phyloP scores from a whole-genome alignment of 2,888 invertebrate species.

The Hypena proboscidalis region DNA sequence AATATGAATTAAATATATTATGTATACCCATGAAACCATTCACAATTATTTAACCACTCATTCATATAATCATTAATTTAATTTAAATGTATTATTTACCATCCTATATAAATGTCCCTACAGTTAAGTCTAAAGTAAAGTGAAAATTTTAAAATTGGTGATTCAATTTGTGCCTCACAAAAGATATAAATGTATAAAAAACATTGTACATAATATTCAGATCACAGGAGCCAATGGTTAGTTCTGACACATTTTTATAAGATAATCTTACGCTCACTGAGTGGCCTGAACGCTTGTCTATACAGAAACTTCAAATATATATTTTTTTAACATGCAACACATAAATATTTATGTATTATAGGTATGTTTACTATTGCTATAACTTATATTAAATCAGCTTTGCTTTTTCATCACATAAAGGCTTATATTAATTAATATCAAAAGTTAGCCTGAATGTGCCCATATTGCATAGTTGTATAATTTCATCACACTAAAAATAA shows the following conservation, averaged over 20 bases:
- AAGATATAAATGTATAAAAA: slow-evolving; percentile 37
- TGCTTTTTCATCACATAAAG: neutral
- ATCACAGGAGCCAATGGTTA: slow-evolving; percentile 32
- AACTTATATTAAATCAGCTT: slow-evolving; percentile 5
- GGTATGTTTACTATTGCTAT: too few species aligned
- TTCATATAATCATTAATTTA: slow-evolving; percentile 3
- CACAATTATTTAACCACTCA: slow-evolving; percentile 1
- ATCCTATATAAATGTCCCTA: slow-evolving; percentile 43
- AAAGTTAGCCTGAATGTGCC: too few species aligned
- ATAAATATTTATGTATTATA: slow-evolving; percentile 3
- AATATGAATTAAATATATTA: too few species aligned
- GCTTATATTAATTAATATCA: slow-evolving; percentile 1
- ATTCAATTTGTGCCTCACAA: slow-evolving; percentile 55
- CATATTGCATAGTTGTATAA: too few species aligned
- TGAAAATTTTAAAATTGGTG: slow-evolving; percentile 41
- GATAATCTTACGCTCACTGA: slow-evolving; percentile 34
- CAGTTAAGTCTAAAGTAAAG: slow-evolving; percentile 20
- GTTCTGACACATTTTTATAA: slow-evolving; percentile 37
- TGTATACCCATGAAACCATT: too few species aligned
- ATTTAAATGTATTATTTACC: slow-evolving; percentile 1
- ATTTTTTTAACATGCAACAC: slow-evolving; percentile 30
- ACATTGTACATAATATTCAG: slow-evolving; percentile 39
- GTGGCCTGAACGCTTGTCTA: slow-evolving; percentile 28
- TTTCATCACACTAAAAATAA: too few species aligned
- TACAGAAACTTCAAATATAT: slow-evolving; percentile 21